Base-by-base conservation (phyloP, 2,113 vertebrate species). In the Bubalus kerabau region DNA sequence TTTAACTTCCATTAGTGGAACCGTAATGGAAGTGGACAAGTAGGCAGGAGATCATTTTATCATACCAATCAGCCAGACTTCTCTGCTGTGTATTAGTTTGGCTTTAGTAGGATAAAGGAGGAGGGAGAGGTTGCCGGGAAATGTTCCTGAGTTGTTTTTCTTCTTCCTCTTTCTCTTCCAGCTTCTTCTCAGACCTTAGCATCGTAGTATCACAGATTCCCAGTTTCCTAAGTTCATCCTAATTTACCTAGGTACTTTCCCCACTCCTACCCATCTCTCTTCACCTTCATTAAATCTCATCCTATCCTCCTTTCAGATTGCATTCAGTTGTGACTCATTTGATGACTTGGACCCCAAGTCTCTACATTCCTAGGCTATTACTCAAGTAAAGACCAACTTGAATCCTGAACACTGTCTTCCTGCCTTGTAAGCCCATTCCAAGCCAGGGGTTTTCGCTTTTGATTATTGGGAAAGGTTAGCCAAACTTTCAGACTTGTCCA, bases 291-390 rank as follows among this genome's bases (percentile, higher is more conserved):
- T 90, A 62, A 62, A 43, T 90, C n/a, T 95, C 40, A 56, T 81
- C 57, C 36, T 95, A 0, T 84, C 26, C 30, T 89, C 12, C 80
- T 60, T 92, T 89, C n/a, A 85, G 76, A 89, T 95, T 94, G 12
- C 11, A 52, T 94, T 93, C 76, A 80, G 13, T 85, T 97, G 15
- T 71, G 46, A 90, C 43, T 95, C 86, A 60, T 84, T 94, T 94
- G 87, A 60, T 96, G 84, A 78, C 21, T 92, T 90, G 48, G 36
- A 87, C 40, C 32, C 46, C 40, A 90, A 24, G 17, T 90, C 23
- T 94, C 40, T 80, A 67, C 8, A 36, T 96, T 94, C 36, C 64
- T 62, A 92, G 74, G 19, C 40, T 86, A 6, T 90, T 94, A 83
- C 7, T 90, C 50, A 89, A 60, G 40, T 80, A 95, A 85, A 71